These are phyloP conservation scores for Barbus barbus DNA, from an alignment of 2,113 vertebrate species.

Conservation along the genomic window DNA sequence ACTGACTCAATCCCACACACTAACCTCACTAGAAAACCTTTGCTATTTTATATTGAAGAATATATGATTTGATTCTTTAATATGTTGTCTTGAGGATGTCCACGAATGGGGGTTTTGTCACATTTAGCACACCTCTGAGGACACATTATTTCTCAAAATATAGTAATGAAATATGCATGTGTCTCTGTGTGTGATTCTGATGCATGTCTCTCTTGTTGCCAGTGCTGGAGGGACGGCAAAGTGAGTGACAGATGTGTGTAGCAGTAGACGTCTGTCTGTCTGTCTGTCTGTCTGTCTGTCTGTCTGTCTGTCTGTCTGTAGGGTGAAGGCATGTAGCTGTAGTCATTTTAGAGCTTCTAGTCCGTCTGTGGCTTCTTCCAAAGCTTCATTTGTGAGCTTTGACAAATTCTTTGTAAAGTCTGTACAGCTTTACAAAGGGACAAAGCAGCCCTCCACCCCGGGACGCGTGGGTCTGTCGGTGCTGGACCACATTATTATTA, in stretches of 20 bases:
- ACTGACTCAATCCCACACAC: background rate
- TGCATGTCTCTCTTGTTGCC: conserved; percentile 57
- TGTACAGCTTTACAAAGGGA: background rate
- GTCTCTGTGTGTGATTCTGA: background rate
- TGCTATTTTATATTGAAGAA: background rate
- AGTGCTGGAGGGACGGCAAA: conserved; percentile 57
- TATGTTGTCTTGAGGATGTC: background rate
- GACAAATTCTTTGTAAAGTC: conserved; percentile 12
- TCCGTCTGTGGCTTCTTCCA: background rate
- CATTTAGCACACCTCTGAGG: background rate
- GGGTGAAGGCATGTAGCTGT: background rate
- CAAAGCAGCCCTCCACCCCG: background rate
- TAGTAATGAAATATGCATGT: no score
- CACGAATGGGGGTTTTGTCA: background rate
- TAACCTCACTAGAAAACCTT: background rate
- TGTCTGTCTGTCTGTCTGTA: background rate
- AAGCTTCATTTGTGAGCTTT: conserved; percentile 11
- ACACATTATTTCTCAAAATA: no score
- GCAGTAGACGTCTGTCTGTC: conserved; percentile 14
- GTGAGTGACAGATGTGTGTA: conserved; percentile 61
- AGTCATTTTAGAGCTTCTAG: background rate
- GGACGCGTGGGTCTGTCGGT: background rate
- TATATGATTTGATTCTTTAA: background rate
- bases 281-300: background rate
- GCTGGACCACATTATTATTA: no score